Evolutionary conservation across 2,888 invertebrate species (phyloP), one percentile per base, ranked within the genome.

Genomic region (Mayetiola destructor): DNA sequence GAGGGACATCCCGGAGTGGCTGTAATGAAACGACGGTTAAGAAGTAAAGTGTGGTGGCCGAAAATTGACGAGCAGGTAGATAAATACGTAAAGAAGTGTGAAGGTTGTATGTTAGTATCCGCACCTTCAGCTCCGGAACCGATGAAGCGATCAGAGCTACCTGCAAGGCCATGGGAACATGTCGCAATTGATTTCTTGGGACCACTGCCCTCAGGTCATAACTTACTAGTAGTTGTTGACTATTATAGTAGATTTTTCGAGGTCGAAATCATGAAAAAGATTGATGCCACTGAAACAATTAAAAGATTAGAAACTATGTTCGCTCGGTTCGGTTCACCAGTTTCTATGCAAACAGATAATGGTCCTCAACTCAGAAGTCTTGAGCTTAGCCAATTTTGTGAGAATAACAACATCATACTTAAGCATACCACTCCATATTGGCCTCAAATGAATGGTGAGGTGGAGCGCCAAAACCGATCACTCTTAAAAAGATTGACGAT

Each of bases 161-260:
- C 57, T 14, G n/a, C 30, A 3, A 35, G n/a, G 8, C 20, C 42
- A 48, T 58, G 58, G 58, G 16, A 36, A 42, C 32, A 58, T 8
- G 4, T 64, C 3, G 64, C 64, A 1, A 62, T 66, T 9, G 66
- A 67, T 59, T 59, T 65, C 9, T 18, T 67, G 30, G 64, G 64
- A 29, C 64, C 63, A n/a, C 56, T 65, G 32, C 62, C 65, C 20
- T 60, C 59, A 18, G 59, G 59, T 16, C 58, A 65, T 5, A 60
- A 63, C 39, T 55, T 65, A 8, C 59, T 66, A 8, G 64, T 65
- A 1, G 60, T 66, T 3, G 58, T 66, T 8, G 64, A 66, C 56
- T 66, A 66, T 30, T 66, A 60, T 57, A 65, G 64, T 52, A 59
- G 65, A 36, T 66, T 63, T 36, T 64, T 63, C 20, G 61, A 64